These are phyloP conservation scores for Tanypteryx hageni DNA, from an alignment of 2,888 invertebrate species.

Conservation along the genomic window DNA sequence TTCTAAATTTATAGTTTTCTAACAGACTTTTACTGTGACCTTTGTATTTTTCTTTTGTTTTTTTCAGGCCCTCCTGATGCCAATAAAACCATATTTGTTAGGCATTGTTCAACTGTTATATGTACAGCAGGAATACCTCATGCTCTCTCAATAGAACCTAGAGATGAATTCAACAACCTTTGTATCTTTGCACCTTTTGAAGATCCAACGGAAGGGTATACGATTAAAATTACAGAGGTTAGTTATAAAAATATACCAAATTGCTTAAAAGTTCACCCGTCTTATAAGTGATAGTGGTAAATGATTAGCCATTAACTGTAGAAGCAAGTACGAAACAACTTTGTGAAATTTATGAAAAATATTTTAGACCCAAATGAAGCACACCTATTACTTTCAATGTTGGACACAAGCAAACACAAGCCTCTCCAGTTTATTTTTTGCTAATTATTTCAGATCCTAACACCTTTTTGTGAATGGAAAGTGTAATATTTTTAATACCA, in stretches of 20 bases:
- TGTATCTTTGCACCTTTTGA: conserved; percentile 80
- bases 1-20: too few species aligned
- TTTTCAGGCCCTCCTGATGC: conserved; percentile 86
- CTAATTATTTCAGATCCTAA: neutral
- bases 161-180: conserved; percentile 94
- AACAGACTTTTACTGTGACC: too few species aligned
- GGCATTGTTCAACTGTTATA: conserved; percentile 90
- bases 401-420: neutral
- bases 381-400: neutral
- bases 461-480: neutral
- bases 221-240: conserved; percentile 75
- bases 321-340: neutral
- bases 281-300: neutral
- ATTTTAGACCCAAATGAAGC: neutral
- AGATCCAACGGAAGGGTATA: conserved; percentile 79
- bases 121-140: conserved; percentile 88
- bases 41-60: neutral
- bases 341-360: neutral
- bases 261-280: neutral
- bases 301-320: neutral
- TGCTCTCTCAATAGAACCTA: conserved; percentile 89
- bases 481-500: neutral
- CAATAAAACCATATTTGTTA: conserved; percentile 88
- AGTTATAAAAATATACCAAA: conserved; percentile 23
- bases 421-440: neutral